Base-by-base conservation (phyloP, 1,140 invertebrate genomes). In the Drosophila arizonae region DNA sequence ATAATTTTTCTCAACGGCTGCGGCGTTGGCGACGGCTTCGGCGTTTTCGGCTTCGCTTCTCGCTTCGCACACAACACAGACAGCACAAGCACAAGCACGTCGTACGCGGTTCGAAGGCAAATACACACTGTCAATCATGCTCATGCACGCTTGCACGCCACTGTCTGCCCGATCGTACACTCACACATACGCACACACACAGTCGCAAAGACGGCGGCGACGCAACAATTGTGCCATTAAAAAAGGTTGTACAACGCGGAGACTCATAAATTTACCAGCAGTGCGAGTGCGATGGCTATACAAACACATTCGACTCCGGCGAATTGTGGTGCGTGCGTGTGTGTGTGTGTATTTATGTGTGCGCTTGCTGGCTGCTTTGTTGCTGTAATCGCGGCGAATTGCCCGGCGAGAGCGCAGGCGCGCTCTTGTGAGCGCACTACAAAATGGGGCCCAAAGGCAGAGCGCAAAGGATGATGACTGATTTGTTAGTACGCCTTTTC, bases 141-240 rank as follows among this genome's bases (percentile, higher is more conserved):
- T 72, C 70, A 72, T 72, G 76, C 84, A 66, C 73, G 48, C 57
- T 69, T 72, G 73, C 73, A 60, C 61, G 66, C 62, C 60, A 62
- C 66, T 65, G 68, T 76, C 68, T 72, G 60, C 63, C 58, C 61
- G 70, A 67, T 74, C 76, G 76, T 67, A 60, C 46, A 71, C 76
- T 62, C 65, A 63, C 62, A 66, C 64, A 60, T 45, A 33, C 45
- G 21, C 5, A 65, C 70, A 50, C 50, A 46, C 56, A 70, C 62
- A 68, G 61, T 41, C 48, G 60, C 62, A 61, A 28, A 51, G 50
- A 36, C 76, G 58, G 66, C 52, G 57, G 55, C 76, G 73, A 77
- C 81, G 89, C 90, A 90, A 90, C 90, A 90, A 90, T 90, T 90
- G 90, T 90, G 85, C 90, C 89, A 90, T 90, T 90, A 90, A 90